Evolutionary conservation across 2,888 invertebrate species (phyloP), one percentile per base, ranked within the genome.

Genomic region (Baccha elongata): DNA sequence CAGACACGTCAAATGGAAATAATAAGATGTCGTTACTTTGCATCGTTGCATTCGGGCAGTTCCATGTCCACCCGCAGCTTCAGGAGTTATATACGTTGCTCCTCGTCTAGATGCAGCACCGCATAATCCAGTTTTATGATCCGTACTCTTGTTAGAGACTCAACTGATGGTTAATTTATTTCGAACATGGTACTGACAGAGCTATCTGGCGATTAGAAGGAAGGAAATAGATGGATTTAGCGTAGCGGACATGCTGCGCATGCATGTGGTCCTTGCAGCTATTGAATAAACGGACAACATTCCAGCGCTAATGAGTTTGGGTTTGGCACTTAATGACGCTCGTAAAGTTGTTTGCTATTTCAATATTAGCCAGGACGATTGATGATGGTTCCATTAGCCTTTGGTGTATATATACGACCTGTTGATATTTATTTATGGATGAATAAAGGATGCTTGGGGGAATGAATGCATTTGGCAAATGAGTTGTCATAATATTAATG

Each of bases 221-320:
- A 83, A 78, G 78, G 78, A 78, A 83, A 65, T 37, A 64, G 58
- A 72, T 78, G 55, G 44, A 55, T 55, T 19, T 17, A 26, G 32
- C 17, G 32, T 32, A 19, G 32, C 13, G 37, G 48, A 72, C 73
- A 46, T 62, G 40, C 58, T 58, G 53, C 42, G 65, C 17, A 52
- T 67, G 58, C 52, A 62, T 67, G 60, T 67, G 62, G 69, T 75
- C 75, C 69, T 75, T 74, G 50, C 32, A 64, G 68, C 62, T 35
- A 32, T 55, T 58, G 53, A 32, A 68, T 74, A 62, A 75, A 76
- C 64, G 58, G 71, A 81, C 80, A 69, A 69, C 81, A 81, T 81
- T 81, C 81, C 81, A 72, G 71, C 69, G 67, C 76, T 81, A 81
- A 81, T 81, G 76, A 81, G 76, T 81, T 81, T 71, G 81, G 81